Conservation (phyloP, 2,797 vertebrate genomes). For the Myotis planiceps region DNA sequence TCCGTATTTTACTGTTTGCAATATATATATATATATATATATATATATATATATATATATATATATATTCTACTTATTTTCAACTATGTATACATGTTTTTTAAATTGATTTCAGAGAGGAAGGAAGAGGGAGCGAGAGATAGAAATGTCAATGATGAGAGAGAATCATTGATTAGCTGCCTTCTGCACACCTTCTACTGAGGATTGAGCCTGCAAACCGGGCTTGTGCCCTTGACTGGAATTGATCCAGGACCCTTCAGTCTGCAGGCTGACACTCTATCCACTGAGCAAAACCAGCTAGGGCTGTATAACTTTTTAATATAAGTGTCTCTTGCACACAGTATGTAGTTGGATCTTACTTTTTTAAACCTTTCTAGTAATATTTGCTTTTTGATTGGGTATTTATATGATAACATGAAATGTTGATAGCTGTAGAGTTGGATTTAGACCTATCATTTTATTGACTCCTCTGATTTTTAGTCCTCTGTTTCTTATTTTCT, state of each 20-base stretch:
- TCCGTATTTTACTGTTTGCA: background rate
- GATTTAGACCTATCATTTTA: background rate
- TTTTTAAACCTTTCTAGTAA: background rate
- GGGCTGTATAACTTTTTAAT: background rate
- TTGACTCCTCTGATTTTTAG: background rate
- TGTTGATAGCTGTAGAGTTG: background rate
- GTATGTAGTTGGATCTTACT: background rate
- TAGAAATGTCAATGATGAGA: too few species aligned
- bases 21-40: background rate
- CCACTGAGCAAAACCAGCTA: too few species aligned
- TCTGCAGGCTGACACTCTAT: too few species aligned
- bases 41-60: background rate
- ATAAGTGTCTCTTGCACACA: background rate
- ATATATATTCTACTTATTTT: conserved; percentile 3
- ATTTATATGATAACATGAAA: background rate
- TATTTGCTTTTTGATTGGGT: background rate
- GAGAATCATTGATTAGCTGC: too few species aligned
- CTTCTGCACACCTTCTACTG: too few species aligned
- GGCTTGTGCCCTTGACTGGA: too few species aligned
- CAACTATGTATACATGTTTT: background rate
- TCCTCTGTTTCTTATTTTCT: background rate
- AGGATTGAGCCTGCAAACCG: too few species aligned
- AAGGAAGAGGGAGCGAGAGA: too few species aligned
- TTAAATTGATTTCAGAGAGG: too few species aligned
- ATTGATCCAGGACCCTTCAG: too few species aligned